Base-by-base conservation (phyloP, 2,888 invertebrate genomes). In the Volucella bombylans region DNA sequence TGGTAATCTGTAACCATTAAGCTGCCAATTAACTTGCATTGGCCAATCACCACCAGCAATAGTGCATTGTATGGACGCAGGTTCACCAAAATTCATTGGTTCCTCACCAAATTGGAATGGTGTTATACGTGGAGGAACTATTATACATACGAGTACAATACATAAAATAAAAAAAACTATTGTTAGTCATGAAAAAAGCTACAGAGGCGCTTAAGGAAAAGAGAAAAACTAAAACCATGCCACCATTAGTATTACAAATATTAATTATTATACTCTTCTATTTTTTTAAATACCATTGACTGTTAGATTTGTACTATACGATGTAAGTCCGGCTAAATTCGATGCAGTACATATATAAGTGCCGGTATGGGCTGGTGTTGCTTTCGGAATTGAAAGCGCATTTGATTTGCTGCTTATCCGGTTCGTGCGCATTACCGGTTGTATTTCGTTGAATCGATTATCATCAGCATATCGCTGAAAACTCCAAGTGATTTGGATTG, bases 21-120 rank as follows among this genome's bases (percentile, higher is more conserved):
- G 92, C 61, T 92, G 90, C 94, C 94, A 94, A 55, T 90, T 90
- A 55, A 94, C 93, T 81, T 91, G 91, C 78, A 94, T 91, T 23
- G 94, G 94, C 86, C 93, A 90, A 90, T 94, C 94, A 23, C 94
- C 93, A 64, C 92, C 91, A 38, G 90, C 88, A 45, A 92, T 90
- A 38, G 92, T 90, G 87, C 93, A 93, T 78, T 94, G 94, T 61
- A 95, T 93, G 72, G 95, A 95, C 61, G 88, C 94, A 81, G 94
- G 93, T 88, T 96, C 95, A 8, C 95, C 96, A 82, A 95, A 94
- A 90, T 95, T 95, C 85, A 95, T 93, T 74, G 95, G 93, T 88
- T 95, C 95, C 71, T 95, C 95, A 87, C 95, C 95, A 89, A 96
- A 95, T 88, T 94, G 93, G 90, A 96, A 95, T 72, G 95, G 95